Percentiles rank a stretch among this genome's conserved stretches.
Conservation (phyloP, 2,113 vertebrate species). For the Bubo bubo region DNA sequence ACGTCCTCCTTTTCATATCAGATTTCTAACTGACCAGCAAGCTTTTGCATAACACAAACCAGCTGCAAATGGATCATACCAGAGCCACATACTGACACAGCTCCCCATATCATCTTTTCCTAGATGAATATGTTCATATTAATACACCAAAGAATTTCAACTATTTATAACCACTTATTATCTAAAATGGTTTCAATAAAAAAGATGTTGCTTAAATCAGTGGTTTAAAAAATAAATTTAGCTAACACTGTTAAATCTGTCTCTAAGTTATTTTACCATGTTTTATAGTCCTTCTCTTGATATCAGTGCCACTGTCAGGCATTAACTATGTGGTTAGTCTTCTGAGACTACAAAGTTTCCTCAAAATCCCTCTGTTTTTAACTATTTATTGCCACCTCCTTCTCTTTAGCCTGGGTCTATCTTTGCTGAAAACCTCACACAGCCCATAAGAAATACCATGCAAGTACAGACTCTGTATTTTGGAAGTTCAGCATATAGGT, state of each 20-base stretch:
- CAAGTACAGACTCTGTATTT: not conserved
- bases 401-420: not conserved
- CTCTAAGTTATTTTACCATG: not conserved
- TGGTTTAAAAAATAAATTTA: not conserved
- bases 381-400: not conserved
- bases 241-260: not conserved
- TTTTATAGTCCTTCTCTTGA: not conserved
- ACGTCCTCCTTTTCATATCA: not conserved
- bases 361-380: not conserved
- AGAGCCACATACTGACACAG: not conserved
- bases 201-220: not conserved
- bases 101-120: not conserved
- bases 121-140: not conserved
- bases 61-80: not conserved
- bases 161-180: not conserved
- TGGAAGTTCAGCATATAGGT: not conserved
- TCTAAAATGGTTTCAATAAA: not conserved
- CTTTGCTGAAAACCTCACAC: not conserved
- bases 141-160: not conserved
- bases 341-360: not conserved
- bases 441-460: not conserved
- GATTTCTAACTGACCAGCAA: not conserved
- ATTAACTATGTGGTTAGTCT: not conserved
- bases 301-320: not conserved
- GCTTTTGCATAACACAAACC: not conserved